Conservation (phyloP, 2,888 invertebrate species). For the Epistrophella euchroma region DNA sequence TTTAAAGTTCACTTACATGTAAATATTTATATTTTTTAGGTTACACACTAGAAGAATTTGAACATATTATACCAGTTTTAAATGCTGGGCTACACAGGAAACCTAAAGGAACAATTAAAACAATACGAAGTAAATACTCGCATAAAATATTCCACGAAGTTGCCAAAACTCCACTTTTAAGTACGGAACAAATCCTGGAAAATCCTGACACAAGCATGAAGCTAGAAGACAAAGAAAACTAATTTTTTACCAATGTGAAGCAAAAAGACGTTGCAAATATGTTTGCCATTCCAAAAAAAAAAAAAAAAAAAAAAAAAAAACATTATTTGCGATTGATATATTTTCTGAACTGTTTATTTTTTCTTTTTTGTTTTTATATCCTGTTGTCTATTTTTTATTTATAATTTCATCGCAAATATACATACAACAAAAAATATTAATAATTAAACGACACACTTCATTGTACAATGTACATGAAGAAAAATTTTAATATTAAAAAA, state of each 20-base stretch:
- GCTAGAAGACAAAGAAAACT: slow-evolving; percentile 62
- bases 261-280: slow-evolving; percentile 37
- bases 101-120: slow-evolving; percentile 91
- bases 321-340: slow-evolving; percentile 64
- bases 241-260: slow-evolving; percentile 14
- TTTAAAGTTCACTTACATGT: neutral
- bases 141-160: slow-evolving; percentile 97
- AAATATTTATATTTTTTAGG: slow-evolving; percentile 84
- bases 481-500: slow-evolving; percentile 24
- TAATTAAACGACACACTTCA: slow-evolving; percentile 17
- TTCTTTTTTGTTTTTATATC: slow-evolving; percentile 15
- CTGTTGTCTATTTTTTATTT: slow-evolving; percentile 66
- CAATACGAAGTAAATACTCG: slow-evolving; percentile 96
- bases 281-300: slow-evolving; percentile 57
- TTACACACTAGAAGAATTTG: slow-evolving; percentile 90
- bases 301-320: neutral
- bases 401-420: slow-evolving; percentile 61
- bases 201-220: slow-evolving; percentile 55
- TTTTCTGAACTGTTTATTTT: slow-evolving; percentile 62
- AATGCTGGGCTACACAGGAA: slow-evolving; percentile 91
- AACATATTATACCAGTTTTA: slow-evolving; percentile 88
- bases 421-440: slow-evolving; percentile 2
- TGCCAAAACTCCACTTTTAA: slow-evolving; percentile 90
- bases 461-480: slow-evolving; percentile 17
- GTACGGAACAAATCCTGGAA: slow-evolving; percentile 80